Conservation (phyloP, 2,797 vertebrate species). For the Epinephelus coioides region DNA sequence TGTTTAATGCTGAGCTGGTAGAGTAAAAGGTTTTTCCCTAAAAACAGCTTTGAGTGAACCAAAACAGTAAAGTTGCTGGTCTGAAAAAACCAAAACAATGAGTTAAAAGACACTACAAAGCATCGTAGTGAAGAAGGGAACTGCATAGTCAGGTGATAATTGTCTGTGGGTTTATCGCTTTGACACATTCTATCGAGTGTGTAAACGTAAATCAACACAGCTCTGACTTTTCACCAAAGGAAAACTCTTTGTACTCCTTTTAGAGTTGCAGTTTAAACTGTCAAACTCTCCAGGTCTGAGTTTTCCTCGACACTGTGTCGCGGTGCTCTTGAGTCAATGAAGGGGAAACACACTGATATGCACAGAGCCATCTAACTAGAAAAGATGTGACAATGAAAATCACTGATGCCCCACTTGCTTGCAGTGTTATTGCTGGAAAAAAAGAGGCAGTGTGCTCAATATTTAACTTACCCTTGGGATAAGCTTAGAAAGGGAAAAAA, state of each 20-base stretch:
- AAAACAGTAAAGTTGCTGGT: background rate
- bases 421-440: slow-evolving; percentile 47
- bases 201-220: background rate
- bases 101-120: slow-evolving; percentile 2
- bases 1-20: no score
- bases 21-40: slow-evolving; percentile 2
- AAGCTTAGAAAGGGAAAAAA: slow-evolving; percentile 14
- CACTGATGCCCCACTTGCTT: slow-evolving; percentile 50
- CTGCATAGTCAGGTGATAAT: background rate
- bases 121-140: background rate
- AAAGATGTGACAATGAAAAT: slow-evolving; percentile 69
- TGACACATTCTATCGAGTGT: background rate
- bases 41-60: slow-evolving; percentile 10
- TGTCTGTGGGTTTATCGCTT: background rate
- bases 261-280: slow-evolving; percentile 27
- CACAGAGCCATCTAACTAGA: slow-evolving; percentile 55
- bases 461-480: slow-evolving; percentile 56
- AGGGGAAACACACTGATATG: slow-evolving; percentile 56
- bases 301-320: slow-evolving; percentile 33
- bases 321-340: slow-evolving; percentile 50
- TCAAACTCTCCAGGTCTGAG: slow-evolving; percentile 37
- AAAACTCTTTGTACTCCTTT: slow-evolving; percentile 16
- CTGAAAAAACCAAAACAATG: slow-evolving; percentile 13
- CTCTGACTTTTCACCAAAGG: background rate
- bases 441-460: slow-evolving; percentile 51